Evolutionary conservation across 2,888 invertebrate genomes (phyloP), one percentile per base, ranked within the genome.

Genomic region (Poecilobothrus nobilitatus): DNA sequence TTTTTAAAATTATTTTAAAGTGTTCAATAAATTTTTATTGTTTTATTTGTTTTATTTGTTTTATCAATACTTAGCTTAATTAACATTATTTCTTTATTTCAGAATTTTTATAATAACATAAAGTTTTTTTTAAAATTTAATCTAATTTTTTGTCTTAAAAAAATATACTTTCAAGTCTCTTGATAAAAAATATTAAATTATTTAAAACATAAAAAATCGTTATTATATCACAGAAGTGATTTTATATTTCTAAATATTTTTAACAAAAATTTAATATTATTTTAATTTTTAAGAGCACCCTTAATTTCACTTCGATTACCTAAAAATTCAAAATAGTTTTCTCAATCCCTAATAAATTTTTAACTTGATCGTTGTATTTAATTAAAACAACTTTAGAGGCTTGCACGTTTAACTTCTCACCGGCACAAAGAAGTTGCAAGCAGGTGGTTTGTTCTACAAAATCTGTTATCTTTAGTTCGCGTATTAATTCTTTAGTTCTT

Each of bases 301-400:
- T 61, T 71, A 66, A 21, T 69, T 70, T 70, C 70, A 72, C 72
- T 68, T 9, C 65, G 33, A 41, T 70, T 69, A 67, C 72, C 78
- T 85, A 85, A 84, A 86, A 86, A 83, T 86, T 85, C 81, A 92
- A 87, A 73, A 88, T 83, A 73, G 90, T 87, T 72, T 88, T 89
- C 82, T 93, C 92, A 70, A 93, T 90, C 79, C 90, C 91, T 76
- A 94, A 85, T 78, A 94, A 85, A 82, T 91, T 89, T 76, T 88
- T 87, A 74, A 94, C 90, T 80, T 89, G 90, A 76, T 93, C 92
- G 75, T 92, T 93, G 83, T 93, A 92, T 78, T 90, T 88, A 73
- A 94, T 89, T 69, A 94, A 86, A 67, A 90, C 88, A 74, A 93
- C 90, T 81, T 92, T 92, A 67, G 91, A 90, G 64, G 90, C 89